Percentiles rank a stretch among this genome's conserved stretches.
Conservation (phyloP, 2,113 vertebrate genomes). For the Peromyscus polionotus region DNA sequence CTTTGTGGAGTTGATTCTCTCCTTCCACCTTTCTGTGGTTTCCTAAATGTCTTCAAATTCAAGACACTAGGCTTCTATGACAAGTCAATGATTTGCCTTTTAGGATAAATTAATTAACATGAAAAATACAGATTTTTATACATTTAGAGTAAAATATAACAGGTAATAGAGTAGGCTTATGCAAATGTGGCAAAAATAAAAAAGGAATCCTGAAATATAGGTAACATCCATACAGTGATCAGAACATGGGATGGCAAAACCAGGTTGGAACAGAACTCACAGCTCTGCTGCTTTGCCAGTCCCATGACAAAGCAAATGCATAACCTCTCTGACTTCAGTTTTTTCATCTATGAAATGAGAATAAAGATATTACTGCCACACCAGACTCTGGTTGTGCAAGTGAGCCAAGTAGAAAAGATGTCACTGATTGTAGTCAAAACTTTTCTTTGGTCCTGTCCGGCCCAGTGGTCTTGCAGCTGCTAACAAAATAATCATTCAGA, state of each 20-base stretch:
- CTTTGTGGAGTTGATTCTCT: neutral
- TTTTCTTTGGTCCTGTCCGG: no score
- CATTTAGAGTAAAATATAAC: conserved; percentile 32
- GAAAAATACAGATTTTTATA: neutral
- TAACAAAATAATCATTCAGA: no score
- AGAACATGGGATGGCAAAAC: neutral
- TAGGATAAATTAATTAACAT: conserved; percentile 51
- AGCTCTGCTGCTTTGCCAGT: neutral
- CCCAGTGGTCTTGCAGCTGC: no score
- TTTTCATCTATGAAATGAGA: neutral
- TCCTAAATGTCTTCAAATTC: neutral
- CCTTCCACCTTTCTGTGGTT: neutral
- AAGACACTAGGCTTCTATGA: neutral
- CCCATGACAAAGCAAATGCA: neutral
- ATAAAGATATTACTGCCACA: neutral
- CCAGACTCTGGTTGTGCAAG: neutral
- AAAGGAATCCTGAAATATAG: neutral
- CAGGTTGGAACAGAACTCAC: neutral
- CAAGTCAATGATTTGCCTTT: neutral
- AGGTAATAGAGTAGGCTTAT: neutral
- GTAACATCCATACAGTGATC: neutral
- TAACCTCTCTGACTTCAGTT: neutral
- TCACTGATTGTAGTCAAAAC: neutral
- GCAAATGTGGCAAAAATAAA: neutral
- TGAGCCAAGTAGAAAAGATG: neutral